Evolutionary conservation across 1,140 invertebrate genomes (phyloP).

Genomic region (Bombyx mandarina): DNA sequence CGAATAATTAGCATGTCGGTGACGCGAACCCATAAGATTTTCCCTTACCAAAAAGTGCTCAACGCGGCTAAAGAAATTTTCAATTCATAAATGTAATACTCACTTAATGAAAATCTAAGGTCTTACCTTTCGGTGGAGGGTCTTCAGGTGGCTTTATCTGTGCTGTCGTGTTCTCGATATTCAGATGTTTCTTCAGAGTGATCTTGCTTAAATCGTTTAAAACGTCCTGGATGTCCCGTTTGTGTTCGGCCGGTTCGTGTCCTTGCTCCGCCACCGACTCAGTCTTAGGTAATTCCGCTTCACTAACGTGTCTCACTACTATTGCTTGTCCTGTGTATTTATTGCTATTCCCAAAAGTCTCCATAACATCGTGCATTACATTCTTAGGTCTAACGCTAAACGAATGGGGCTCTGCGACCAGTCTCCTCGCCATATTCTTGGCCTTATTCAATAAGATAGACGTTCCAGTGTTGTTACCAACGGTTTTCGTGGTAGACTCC

Average conservation of each 20-base stretch:
- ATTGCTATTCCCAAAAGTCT: constrained; percentile 52
- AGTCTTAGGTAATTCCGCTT: constrained; percentile 35
- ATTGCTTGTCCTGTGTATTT: constrained; percentile 48
- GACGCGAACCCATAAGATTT: too few relatives aligned
- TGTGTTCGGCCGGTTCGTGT: constrained; percentile 43
- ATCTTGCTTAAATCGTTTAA: constrained; percentile 64
- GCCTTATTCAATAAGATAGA: constrained; percentile 58
- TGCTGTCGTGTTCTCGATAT: constrained; percentile 62
- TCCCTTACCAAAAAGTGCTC: too few relatives aligned
- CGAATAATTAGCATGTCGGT: too few relatives aligned
- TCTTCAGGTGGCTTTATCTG: constrained; percentile 57
- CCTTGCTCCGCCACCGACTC: constrained; percentile 43
- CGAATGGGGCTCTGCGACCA: constrained; percentile 54
- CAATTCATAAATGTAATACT: neutral
- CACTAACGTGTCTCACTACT: constrained; percentile 52
- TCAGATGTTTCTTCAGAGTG: constrained; percentile 59
- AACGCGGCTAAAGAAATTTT: too few relatives aligned
- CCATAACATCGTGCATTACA: constrained; percentile 66
- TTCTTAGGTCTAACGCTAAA: constrained; percentile 52
- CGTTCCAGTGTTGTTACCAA: constrained; percentile 56
- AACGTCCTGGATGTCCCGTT: constrained; percentile 65
- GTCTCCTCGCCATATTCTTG: constrained; percentile 56
- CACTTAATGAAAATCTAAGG: neutral
- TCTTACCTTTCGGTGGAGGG: constrained; percentile 44
- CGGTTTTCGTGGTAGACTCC: constrained; percentile 52